These are phyloP conservation scores for Pelobates fuscus DNA, from an alignment of 2,113 vertebrate genomes.

Conservation along the genomic window DNA sequence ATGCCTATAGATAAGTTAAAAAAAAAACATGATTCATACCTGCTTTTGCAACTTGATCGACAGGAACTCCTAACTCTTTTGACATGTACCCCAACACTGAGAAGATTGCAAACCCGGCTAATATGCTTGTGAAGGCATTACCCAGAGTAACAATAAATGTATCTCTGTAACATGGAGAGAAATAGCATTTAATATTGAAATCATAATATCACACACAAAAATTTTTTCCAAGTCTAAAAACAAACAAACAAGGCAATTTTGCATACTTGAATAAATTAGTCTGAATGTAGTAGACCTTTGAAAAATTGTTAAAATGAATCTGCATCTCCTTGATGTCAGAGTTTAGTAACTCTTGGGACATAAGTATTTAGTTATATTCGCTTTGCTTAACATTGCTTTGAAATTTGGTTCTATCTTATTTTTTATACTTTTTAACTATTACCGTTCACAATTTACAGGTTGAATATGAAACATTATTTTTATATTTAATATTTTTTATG, in stretches of 20 bases:
- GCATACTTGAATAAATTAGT: too few species aligned
- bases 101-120: conserved; percentile 81
- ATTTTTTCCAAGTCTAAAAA: too few species aligned
- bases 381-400: too few species aligned
- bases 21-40: conserved; percentile 58
- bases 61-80: conserved; percentile 76
- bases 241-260: too few species aligned
- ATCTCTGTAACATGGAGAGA: conserved; percentile 59
- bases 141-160: conserved; percentile 81
- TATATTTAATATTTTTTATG: too few species aligned
- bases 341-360: neutral
- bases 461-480: too few species aligned
- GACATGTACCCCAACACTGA: conserved; percentile 81
- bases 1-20: neutral
- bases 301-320: neutral
- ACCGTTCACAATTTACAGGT: too few species aligned
- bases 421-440: too few species aligned
- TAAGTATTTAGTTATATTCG: too few species aligned
- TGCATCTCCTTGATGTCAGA: neutral
- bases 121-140: conserved; percentile 79
- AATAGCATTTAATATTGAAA: neutral
- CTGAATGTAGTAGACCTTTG: neutral
- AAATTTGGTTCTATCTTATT: too few species aligned
- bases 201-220: too few species aligned
- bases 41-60: conserved; percentile 80